These are phyloP conservation scores for Xiphias gladius DNA, from an alignment of 2,113 vertebrate species.

Conservation along the genomic window DNA sequence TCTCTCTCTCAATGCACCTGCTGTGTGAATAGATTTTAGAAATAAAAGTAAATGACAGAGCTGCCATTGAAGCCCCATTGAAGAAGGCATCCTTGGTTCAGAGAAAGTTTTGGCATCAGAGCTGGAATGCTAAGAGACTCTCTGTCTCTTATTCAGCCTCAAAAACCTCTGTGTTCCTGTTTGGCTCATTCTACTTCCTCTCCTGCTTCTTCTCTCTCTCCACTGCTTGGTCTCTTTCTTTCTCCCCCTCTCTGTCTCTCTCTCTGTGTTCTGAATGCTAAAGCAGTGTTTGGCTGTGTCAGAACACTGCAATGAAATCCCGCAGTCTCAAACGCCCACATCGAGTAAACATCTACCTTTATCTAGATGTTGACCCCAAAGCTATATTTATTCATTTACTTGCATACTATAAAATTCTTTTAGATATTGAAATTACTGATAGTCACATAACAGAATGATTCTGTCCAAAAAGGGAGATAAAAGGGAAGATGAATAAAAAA, in stretches of 20 bases:
- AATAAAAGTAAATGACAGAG: conserved; percentile 75
- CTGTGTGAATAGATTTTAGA: conserved; percentile 71
- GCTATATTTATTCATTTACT: neutral
- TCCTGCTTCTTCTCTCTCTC: conserved; percentile 54
- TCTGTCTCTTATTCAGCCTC: conserved; percentile 74
- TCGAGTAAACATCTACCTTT: conserved; percentile 47
- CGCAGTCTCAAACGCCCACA: conserved; percentile 68
- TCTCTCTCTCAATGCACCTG: conserved; percentile 77
- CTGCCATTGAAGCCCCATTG: conserved; percentile 71
- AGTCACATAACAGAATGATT: neutral
- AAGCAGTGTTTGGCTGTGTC: conserved; percentile 69
- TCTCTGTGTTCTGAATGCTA: conserved; percentile 77
- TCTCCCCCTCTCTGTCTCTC: conserved; percentile 49
- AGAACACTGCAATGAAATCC: conserved; percentile 73
- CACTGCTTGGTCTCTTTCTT: conserved; percentile 43
- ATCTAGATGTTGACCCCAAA: conserved; percentile 15
- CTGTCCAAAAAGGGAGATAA: neutral
- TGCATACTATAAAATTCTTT: neutral
- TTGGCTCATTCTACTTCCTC: conserved; percentile 82
- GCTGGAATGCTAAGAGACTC: conserved; percentile 68
- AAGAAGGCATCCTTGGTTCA: conserved; percentile 79
- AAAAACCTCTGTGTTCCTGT: conserved; percentile 80
- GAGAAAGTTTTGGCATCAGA: conserved; percentile 75
- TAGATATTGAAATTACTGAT: neutral
- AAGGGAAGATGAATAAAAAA: neutral